Percentiles rank a stretch among this genome's conserved stretches.
phyloP scores from a whole-genome alignment of 1,140 invertebrate genomes.

The Triops cancriformis region DNA sequence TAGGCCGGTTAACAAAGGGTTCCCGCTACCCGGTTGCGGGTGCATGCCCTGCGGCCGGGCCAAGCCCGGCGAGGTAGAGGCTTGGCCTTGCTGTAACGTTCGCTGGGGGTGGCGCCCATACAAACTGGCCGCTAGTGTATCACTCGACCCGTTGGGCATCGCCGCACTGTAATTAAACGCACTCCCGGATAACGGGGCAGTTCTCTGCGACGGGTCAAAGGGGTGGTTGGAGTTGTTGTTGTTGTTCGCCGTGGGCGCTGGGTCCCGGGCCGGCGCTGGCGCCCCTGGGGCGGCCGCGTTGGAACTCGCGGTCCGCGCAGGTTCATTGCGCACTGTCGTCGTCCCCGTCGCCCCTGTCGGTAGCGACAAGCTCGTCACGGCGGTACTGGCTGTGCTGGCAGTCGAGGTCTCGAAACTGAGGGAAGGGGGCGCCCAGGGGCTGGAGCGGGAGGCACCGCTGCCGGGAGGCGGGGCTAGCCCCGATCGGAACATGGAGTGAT shows the following conservation, averaged over 20 bases:
- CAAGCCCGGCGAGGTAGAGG: neutral
- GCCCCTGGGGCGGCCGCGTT: neutral
- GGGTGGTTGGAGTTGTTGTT: too few relatives aligned
- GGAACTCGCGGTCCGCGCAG: conserved; percentile 38
- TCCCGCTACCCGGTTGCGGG: neutral
- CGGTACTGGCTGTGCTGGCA: neutral
- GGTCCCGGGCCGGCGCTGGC: neutral
- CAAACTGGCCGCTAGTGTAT: neutral
- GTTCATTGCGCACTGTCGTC: conserved; percentile 41
- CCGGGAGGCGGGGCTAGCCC: conserved; percentile 48
- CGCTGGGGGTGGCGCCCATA: conserved; percentile 16
- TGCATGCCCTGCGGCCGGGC: neutral
- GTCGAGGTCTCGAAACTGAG: conserved; percentile 21
- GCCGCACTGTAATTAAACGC: conserved; percentile 20
- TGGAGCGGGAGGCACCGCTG: conserved; percentile 40
- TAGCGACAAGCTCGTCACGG: conserved; percentile 40
- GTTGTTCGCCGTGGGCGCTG: neutral
- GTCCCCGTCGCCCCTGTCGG: conserved; percentile 45
- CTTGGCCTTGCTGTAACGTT: neutral
- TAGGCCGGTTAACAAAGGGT: neutral
- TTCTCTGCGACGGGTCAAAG: neutral
- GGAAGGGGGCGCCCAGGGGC: conserved; percentile 32
- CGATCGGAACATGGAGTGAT: conserved; percentile 20
- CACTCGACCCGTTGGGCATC: neutral
- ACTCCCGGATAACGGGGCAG: conserved; percentile 52